A percentile compares a stretch with the other conserved stretches of the same genome.
These are phyloP conservation scores for honey bee (Apis mellifera) DNA, from an alignment of 1,140 invertebrate species.

Conservation along the genomic window DNA sequence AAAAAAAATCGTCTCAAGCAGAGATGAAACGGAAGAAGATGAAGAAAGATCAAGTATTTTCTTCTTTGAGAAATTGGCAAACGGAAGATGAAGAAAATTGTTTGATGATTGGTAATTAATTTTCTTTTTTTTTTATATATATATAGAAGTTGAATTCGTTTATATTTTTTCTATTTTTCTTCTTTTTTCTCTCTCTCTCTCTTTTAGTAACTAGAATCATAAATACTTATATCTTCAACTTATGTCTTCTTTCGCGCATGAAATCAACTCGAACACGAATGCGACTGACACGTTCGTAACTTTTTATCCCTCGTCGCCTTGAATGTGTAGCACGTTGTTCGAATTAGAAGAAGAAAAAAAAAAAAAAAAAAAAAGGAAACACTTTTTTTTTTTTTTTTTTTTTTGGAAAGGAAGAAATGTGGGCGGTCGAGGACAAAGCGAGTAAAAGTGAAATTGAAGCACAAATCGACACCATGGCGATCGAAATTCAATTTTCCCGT, in stretches of 20 bases:
- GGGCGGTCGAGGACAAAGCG: not conserved
- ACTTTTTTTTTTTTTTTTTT: not conserved
- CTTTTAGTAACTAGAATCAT: not conserved
- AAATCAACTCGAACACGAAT: slow-evolving; percentile 3
- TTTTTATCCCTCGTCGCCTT: slow-evolving; percentile 6
- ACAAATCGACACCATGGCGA: slow-evolving; percentile 36
- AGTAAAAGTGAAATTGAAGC: slow-evolving; percentile 28
- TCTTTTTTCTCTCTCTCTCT: not conserved
- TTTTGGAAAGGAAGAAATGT: not conserved
- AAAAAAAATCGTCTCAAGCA: not conserved
- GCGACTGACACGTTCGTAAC: not conserved
- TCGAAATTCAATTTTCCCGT: slow-evolving; percentile 38
- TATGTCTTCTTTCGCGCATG: not conserved
- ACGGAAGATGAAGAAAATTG: not conserved
- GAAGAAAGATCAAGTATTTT: too few species aligned
- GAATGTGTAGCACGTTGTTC: not conserved
- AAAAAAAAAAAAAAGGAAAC: not conserved
- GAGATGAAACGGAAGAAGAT: not conserved
- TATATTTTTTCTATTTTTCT: not conserved
- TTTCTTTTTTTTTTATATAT: not conserved
- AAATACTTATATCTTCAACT: not conserved
- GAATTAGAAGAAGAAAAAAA: not conserved
- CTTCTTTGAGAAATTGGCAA: not conserved
- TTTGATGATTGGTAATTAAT: not conserved
- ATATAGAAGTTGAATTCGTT: not conserved